Evolutionary conservation across 2,888 invertebrate genomes (phyloP).

Genomic region (Epiblema foenella): DNA sequence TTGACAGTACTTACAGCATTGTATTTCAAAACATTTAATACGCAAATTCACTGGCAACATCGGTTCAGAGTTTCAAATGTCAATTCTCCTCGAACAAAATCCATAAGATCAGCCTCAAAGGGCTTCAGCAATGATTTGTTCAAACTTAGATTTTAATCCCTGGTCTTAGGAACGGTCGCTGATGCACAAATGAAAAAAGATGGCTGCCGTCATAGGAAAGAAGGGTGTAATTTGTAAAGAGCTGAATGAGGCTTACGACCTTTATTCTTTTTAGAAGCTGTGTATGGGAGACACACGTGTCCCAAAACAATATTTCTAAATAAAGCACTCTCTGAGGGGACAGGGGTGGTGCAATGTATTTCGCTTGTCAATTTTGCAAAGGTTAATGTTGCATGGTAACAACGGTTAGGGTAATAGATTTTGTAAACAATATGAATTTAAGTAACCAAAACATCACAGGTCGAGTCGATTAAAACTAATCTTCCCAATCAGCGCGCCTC

Average conservation of each 20-base stretch:
- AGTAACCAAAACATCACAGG: not conserved
- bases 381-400: constrained; percentile 34
- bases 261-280: constrained; percentile 51
- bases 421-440: constrained; percentile 8
- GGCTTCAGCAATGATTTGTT: not conserved
- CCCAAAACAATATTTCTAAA: constrained; percentile 80
- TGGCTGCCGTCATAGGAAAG: not conserved
- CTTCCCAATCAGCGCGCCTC: no score
- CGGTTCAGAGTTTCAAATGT: not conserved
- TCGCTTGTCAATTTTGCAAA: constrained; percentile 28
- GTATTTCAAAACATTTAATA: not conserved
- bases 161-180: not conserved
- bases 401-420: constrained; percentile 34
- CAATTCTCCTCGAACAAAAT: constrained; percentile 9
- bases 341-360: constrained; percentile 47
- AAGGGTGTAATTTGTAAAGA: not conserved
- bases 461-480: no score
- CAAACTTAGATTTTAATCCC: constrained; percentile 3
- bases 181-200: not conserved
- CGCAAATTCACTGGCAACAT: constrained; percentile 1
- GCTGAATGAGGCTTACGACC: constrained; percentile 1
- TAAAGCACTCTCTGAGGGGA: constrained; percentile 72
- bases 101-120: not conserved
- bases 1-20: not conserved
- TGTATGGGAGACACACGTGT: constrained; percentile 65